Conservation (phyloP, 64 coral and sea anemone genomes). For the Porites australiensis region DNA sequence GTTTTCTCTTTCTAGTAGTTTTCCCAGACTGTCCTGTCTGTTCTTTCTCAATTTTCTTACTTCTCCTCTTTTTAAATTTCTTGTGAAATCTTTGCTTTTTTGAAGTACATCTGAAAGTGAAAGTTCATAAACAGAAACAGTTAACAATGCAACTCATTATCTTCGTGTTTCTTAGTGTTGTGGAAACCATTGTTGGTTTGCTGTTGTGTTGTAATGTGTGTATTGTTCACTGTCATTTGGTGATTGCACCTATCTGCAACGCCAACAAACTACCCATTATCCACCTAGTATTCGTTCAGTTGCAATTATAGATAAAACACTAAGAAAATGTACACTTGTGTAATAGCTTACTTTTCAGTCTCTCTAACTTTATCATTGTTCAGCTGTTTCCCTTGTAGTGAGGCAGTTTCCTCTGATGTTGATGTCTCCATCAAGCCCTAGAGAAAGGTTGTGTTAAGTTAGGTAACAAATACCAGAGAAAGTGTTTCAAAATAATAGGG, state of each 20-base stretch:
- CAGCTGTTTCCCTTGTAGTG: not conserved
- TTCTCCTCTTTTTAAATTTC: slow-evolving; percentile 28
- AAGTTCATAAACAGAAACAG: not conserved
- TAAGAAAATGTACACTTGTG: not conserved
- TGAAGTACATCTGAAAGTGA: not conserved
- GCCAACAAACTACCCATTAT: no score
- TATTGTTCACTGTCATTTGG: no score
- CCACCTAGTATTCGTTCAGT: not conserved
- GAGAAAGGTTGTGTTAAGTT: not conserved
- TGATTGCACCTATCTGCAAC: no score
- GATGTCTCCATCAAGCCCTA: slow-evolving; percentile 31
- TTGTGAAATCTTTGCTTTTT: slow-evolving; percentile 27
- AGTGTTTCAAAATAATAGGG: no score
- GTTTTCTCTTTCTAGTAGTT: slow-evolving; percentile 24
- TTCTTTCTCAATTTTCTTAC: not conserved
- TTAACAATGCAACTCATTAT: not conserved
- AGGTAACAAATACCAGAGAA: no score
- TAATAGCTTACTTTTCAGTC: slow-evolving; percentile 30
- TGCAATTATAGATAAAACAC: not conserved
- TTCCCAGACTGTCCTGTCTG: slow-evolving; percentile 21
- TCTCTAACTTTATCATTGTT: not conserved
- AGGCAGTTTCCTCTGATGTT: not conserved
- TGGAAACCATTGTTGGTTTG: no score
- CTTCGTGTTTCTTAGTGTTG: no score
- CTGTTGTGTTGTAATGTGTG: no score